Evolutionary conservation across 2,888 invertebrate species (phyloP).

Genomic region (Philopedon plagiatum): DNA sequence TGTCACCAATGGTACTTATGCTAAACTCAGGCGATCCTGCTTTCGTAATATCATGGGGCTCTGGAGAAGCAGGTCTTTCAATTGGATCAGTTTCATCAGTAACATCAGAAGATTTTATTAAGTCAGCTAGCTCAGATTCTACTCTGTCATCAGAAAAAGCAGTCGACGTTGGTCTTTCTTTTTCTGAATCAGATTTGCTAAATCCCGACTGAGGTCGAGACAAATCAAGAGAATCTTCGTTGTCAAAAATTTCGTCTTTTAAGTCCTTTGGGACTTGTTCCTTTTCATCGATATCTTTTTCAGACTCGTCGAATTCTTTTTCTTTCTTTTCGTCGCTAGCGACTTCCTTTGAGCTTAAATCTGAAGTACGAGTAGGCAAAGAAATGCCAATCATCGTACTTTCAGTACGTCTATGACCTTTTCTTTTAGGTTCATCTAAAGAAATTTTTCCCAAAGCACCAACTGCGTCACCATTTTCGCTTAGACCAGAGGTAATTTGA

Average conservation of each 20-base stretch:
- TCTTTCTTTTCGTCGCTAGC: conserved; percentile 65
- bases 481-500: conserved; percentile 71
- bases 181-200: conserved; percentile 66
- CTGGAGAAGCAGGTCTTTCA: conserved; percentile 72
- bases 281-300: conserved; percentile 67
- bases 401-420: conserved; percentile 73
- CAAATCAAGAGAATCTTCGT: conserved; percentile 54
- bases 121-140: conserved; percentile 67
- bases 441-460: conserved; percentile 44
- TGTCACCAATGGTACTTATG: conserved; percentile 64
- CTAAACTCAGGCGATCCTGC: conserved; percentile 66
- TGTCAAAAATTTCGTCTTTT: conserved; percentile 68
- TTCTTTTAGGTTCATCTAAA: conserved; percentile 64
- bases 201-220: conserved; percentile 60
- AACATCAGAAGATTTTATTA: conserved; percentile 64
- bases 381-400: conserved; percentile 64
- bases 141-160: conserved; percentile 65
- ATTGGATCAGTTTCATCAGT: conserved; percentile 68
- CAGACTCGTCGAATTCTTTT: conserved; percentile 67
- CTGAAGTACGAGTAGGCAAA: conserved; percentile 53
- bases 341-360: conserved; percentile 67
- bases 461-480: conserved; percentile 56
- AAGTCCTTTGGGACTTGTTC: conserved; percentile 67
- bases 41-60: conserved; percentile 67
- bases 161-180: conserved; percentile 64